phyloP scores from a whole-genome alignment of 2,797 vertebrate genomes.

The Graptemys geographica region DNA sequence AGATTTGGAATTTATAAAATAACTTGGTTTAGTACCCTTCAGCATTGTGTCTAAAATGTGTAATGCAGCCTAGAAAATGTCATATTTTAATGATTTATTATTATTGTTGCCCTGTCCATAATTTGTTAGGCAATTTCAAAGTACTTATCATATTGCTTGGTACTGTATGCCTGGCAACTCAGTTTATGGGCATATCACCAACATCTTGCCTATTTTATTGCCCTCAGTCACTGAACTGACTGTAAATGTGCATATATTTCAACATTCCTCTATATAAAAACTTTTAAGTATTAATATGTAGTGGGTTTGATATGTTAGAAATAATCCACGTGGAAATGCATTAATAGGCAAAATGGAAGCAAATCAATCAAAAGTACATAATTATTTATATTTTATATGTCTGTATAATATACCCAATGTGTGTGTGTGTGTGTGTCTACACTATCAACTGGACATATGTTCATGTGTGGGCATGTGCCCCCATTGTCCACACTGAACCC shows the following conservation, averaged over 20 bases:
- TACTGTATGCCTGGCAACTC: background rate
- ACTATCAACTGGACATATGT: too few relatives aligned
- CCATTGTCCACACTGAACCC: too few relatives aligned
- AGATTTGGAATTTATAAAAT: background rate
- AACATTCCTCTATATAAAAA: background rate
- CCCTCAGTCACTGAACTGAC: background rate
- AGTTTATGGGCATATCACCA: background rate
- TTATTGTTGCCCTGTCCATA: background rate
- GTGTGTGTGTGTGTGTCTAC: too few relatives aligned
- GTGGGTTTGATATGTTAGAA: background rate
- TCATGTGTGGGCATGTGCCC: too few relatives aligned
- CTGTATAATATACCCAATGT: background rate
- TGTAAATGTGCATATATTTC: background rate
- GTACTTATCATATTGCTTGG: background rate
- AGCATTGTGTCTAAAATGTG: background rate
- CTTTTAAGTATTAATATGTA: background rate
- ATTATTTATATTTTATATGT: conserved; percentile 16
- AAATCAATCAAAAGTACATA: conserved; percentile 26
- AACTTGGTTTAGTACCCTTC: too few relatives aligned
- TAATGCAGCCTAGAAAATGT: background rate
- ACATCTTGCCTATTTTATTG: background rate
- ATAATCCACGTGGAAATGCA: background rate
- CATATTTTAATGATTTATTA: background rate
- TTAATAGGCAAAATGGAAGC: conserved; percentile 36
- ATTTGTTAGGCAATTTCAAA: background rate